These are phyloP conservation scores for Beroe forskalii DNA, from an alignment of 37 sponge, comb jelly and placozoan species.

Conservation along the genomic window DNA sequence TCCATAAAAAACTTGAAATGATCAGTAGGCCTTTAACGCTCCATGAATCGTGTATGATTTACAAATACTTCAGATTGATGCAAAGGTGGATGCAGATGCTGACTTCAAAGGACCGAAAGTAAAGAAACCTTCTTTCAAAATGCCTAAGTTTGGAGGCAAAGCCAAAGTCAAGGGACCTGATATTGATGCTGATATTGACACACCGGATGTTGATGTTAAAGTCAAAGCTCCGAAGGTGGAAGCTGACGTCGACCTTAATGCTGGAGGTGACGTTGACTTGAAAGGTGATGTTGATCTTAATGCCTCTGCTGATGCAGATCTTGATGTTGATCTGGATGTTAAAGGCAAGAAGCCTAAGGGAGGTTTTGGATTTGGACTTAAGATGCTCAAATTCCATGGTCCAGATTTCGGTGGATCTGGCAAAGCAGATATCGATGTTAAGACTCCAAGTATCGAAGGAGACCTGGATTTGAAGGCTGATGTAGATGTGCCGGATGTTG, in stretches of 20 bases:
- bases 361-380: constrained; percentile 11
- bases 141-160: constrained; percentile 37
- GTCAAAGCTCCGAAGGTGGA: neutral
- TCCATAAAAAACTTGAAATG: no score
- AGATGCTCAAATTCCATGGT: no score
- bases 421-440: neutral
- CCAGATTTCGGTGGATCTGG: neutral
- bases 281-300: neutral
- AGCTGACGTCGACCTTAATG: neutral
- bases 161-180: neutral
- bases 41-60: no score
- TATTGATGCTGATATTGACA: neutral
- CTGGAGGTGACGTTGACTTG: neutral
- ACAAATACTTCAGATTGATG: constrained; percentile 21
- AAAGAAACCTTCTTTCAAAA: constrained; percentile 6
- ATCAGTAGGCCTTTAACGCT: no score
- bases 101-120: constrained; percentile 32
- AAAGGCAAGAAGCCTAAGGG: neutral
- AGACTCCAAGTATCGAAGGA: neutral
- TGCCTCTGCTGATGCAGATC: neutral
- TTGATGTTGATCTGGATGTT: constrained; percentile 23
- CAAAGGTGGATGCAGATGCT: neutral
- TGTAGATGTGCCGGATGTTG: neutral
- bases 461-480: neutral
- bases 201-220: constrained; percentile 26